Base-by-base conservation (phyloP, 2,797 vertebrate genomes). In the Linurgus olivaceus region DNA sequence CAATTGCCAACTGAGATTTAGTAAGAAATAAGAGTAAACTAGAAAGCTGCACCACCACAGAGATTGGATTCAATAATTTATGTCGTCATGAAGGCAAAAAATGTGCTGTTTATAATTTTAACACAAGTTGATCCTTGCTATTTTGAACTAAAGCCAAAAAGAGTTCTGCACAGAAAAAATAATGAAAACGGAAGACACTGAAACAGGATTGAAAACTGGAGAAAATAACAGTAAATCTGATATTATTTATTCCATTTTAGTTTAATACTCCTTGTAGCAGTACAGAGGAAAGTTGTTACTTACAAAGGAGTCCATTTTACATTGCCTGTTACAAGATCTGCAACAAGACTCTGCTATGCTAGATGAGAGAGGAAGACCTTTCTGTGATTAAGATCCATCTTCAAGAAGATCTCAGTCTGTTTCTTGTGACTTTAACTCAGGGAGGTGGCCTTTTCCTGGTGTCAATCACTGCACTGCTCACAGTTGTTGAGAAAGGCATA, bases 111-210 rank as follows among this genome's bases (percentile, higher is more conserved):
- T 79, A 57, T 59, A 31, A 63, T 68, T 94, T 87, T 77, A 73
- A 55, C 13, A 78, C 28, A 80, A 65, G 44, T 13, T 82, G 66
- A 35, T 94, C 23, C 21, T 81, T 86, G 24, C 18, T 82, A 33
- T 55, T 83, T 93, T 38, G 70, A 81, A 91, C 23, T 52, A 89
- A 93, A 72, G 13, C 13, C 44, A 87, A 86, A 81, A 70, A 57
- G 23, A 50, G 17, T 68, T 82, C 58, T 85, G 47, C 76, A 76
- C 18, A 76, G 26, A 58, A 89, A 70, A 71, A 77, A 74, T 31
- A 26, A 74, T 81, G 29, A 86, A 63, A 78, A 37, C 21, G 42
- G 12, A 50, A 18, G 61, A 68, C 28, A 78, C 25, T 67, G 66
- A 51, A 92, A 91, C 73, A 72, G 15, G 31, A 47, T 55, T 68